Evolutionary conservation across 2,888 invertebrate genomes (phyloP), one percentile per base, ranked within the genome.

Genomic region (Drosophila formosana): DNA sequence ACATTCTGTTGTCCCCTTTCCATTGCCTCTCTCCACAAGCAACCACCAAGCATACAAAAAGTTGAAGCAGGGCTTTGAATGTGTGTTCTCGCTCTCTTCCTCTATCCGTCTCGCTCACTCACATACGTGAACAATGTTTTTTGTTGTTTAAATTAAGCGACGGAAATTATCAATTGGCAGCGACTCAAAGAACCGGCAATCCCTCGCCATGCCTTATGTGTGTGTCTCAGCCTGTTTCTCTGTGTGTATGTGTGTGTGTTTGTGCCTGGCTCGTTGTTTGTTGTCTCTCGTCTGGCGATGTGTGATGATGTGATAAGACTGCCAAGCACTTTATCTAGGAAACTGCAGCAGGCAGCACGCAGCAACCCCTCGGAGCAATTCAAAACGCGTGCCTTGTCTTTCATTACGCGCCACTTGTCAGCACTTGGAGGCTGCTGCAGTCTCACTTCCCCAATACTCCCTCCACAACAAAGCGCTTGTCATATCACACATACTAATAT

Each of bases 131-230:
- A 49, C 52, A 49, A 18, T 41, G 37, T 74, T 57, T 66, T 46
- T 57, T 74, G 47, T 67, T 82, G 66, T 71, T 77, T 75, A 71
- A 83, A 77, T 83, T 85, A 66, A 79, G 70, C 64, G 70, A 81
- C 83, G 85, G 85, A 84, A 83, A 84, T 83, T 80, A 81, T 84
- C 83, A 84, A 84, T 84, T 84, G 80, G 73, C 75, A 68, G 62
- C 69, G 49, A 65, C 65, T 74, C 51, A 56, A 71, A 74, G 79
- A 77, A 74, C 70, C 67, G 74, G 76, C 75, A 77, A 75, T 45
- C 49, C 25, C 45, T 8, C 52, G 45, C 53, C 51, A 63, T 49
- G 7, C 43, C 32, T 18, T 62, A 28, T 57, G 25, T 47, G 41
- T 39, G 39, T 70, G 52, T 61, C 43, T 55, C 49, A 41, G 23